Evolutionary conservation across 1,140 invertebrate genomes (phyloP), one percentile per base, ranked within the genome.

Genomic region (Caerostris extrusa): DNA sequence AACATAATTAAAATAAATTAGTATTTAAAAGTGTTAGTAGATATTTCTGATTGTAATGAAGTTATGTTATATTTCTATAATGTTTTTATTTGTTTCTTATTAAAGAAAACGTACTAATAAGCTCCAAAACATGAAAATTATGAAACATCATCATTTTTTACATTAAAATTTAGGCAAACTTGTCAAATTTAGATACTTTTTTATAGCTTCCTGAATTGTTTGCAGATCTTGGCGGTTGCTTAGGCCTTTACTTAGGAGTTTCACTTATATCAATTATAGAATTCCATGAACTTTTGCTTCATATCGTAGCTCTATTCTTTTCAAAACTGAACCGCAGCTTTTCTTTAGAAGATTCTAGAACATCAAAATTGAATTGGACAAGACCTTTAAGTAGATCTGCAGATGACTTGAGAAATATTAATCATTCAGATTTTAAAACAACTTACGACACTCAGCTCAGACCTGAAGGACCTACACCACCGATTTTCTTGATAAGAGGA

Each of bases 211-310:
- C 94, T 14, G 90, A 94, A 60, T 14, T 94, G 7, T 94, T 94
- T 93, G 94, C 94, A 34, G 92, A 94, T 67, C 82, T 94, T 6
- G 94, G 94, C 14, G 94, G 94, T 7, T 93, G 91, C 57, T 82
- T 94, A 50, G 94, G 94, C 17, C 67, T 94, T 14, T 94, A 94
- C 58, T 91, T 94, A 50, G 94, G 94, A 81, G 94, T 93, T 19
- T 94, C 94, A 19, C 34, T 88, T 3, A 93, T 94, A 67, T 93
- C 94, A 2, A 90, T 94, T 5, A 91, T 94, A 71, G 94, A 94
- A 89, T 87, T 94, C 82, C 89, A 91, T 12, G 94, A 94, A 71
- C 86, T 91, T 6, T 60, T 94, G 3, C 53, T 91, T 64, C 71
- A 81, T n/a, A 94, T 94, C 3, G 10, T 91, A 7, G 53, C 17